Evolutionary conservation across 2,888 invertebrate species (phyloP), one percentile per base, ranked within the genome.

Genomic region (Volucella bombylans): DNA sequence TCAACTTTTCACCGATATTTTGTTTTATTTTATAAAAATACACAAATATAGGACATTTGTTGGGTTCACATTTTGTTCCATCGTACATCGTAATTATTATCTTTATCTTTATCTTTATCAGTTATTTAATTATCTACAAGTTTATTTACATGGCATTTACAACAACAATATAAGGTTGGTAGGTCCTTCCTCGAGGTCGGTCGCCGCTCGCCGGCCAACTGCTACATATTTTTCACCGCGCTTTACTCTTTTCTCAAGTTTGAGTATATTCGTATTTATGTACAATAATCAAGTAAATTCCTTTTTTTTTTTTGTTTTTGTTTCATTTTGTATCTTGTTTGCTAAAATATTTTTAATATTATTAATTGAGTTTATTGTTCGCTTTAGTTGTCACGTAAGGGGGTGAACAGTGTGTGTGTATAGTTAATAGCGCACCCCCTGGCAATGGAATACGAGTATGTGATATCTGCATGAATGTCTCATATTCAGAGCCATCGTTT

Each of bases 291-390:
- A 80, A 83, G 62, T 83, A 55, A 83, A 83, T 80, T 83, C 74
- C 65, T 64, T 82, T 78, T 68, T 67, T 55, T 41, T 47, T 41
- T 67, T 52, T 55, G 4, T 65, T 62, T 61, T 69, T 57, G 14
- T 50, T 23, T 74, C 18, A 1, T 68, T 45, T n/a, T 38, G 31
- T 31, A 31, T 31, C 31, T 77, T 68, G 41, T 87, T 86, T 89
- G 89, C 87, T 90, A 90, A 90, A 90, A 90, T 90, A 90, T 87
- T 57, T 67, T 69, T 82, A 82, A 79, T 77, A 73, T 69, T 74
- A 72, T 73, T 86, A 67, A 76, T 87, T 87, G 86, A 87, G 87
- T 87, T 89, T 89, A 89, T 88, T 88, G 88, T 68, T 79, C 86
- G 67, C 57, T 81, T 83, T 71, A 82, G 78, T 81, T 76, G 77